Evolutionary conservation across 2,797 vertebrate genomes (phyloP).

Genomic region (Toxotes lorentzi): DNA sequence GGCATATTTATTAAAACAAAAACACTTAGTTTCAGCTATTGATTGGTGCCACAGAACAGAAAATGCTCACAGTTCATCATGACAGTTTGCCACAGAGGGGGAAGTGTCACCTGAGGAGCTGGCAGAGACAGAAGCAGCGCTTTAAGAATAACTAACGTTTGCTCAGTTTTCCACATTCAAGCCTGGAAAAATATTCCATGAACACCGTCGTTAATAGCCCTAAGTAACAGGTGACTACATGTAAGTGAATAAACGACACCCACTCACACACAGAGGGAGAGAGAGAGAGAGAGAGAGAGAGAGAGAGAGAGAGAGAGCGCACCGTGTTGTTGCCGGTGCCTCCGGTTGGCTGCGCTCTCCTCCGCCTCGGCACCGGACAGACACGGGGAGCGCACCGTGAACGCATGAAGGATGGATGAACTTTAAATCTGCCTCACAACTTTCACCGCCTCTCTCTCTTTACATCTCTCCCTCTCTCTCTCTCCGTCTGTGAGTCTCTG

Average conservation of each 20-base stretch:
- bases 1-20: background rate
- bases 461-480: background rate
- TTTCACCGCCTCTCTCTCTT: slow-evolving; percentile 49
- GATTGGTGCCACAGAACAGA: background rate
- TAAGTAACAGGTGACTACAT: slow-evolving; percentile 1
- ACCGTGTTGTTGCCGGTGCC: slow-evolving; percentile 29
- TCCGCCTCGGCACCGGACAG: slow-evolving; percentile 49
- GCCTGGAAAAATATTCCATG: background rate
- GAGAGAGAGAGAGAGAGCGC: background rate
- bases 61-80: background rate
- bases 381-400: slow-evolving; percentile 47
- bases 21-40: background rate
- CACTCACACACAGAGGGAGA: background rate
- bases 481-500: slow-evolving; percentile 14
- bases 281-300: slow-evolving; percentile 4
- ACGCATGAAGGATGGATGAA: slow-evolving; percentile 69
- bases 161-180: too few species aligned
- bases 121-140: background rate
- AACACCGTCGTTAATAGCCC: background rate
- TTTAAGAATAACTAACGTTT: too few species aligned
- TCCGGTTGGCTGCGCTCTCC: slow-evolving; percentile 62
- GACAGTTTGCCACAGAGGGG: background rate
- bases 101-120: background rate
- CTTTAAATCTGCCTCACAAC: slow-evolving; percentile 76
- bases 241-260: background rate